Evolutionary conservation across 2,888 invertebrate genomes (phyloP).

Genomic region (Lasioglossum villosulum): DNA sequence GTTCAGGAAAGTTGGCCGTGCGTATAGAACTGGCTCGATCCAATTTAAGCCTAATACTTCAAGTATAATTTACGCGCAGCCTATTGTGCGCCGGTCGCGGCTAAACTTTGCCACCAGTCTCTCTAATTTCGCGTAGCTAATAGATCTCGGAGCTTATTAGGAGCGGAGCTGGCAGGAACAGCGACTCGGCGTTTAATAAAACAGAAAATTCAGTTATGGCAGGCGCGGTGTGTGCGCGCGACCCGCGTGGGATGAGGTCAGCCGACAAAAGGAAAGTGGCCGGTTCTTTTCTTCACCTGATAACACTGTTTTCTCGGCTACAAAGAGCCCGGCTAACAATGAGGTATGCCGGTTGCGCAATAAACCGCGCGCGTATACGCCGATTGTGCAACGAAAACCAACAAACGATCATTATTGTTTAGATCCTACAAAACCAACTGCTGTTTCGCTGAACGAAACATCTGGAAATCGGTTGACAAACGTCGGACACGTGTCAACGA

Average conservation of each 20-base stretch:
- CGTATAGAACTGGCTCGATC: neutral
- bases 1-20: neutral
- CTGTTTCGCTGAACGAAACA: neutral
- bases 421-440: neutral
- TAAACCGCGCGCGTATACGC: slow-evolving; percentile 1
- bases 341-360: slow-evolving; percentile 51
- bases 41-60: neutral
- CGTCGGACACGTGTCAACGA: slow-evolving; percentile 29
- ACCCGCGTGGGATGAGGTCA: slow-evolving; percentile 38
- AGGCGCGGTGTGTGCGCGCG: neutral
- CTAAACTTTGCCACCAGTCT: too few relatives aligned
- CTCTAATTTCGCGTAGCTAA: slow-evolving; percentile 10
- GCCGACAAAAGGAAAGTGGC: slow-evolving; percentile 52
- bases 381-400: slow-evolving; percentile 46
- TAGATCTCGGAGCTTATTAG: slow-evolving; percentile 3
- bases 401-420: slow-evolving; percentile 19
- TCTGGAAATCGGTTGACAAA: slow-evolving; percentile 26
- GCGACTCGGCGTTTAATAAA: slow-evolving; percentile 18
- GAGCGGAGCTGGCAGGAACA: neutral
- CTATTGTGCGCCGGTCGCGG: neutral
- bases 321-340: slow-evolving; percentile 49
- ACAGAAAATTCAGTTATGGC: slow-evolving; percentile 24
- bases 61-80: neutral
- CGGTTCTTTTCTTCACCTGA: slow-evolving; percentile 54
- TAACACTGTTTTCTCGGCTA: slow-evolving; percentile 50